Conservation (phyloP, 2,797 vertebrate species). For the Intellagama lesueurii region DNA sequence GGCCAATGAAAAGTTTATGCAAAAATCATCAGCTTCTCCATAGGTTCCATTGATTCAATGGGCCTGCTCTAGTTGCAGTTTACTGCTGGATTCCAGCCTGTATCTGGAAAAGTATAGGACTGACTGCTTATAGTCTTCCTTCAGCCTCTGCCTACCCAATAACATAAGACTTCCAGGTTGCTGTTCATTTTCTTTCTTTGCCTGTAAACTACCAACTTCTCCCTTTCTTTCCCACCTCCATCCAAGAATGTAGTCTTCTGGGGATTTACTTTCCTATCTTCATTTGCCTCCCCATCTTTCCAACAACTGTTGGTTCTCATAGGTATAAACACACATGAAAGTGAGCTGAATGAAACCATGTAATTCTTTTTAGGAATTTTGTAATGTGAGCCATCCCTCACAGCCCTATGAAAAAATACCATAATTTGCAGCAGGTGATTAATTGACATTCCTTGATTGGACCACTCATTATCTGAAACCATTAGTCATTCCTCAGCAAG, state of each 20-base stretch:
- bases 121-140: not conserved
- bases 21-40: not conserved
- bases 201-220: too few species aligned
- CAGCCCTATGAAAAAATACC: not conserved
- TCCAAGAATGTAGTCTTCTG: not conserved
- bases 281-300: not conserved
- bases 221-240: not conserved
- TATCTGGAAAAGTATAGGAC: not conserved
- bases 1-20: not conserved
- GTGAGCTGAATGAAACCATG: not conserved
- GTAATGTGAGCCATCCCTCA: conserved; percentile 5
- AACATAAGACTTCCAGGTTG: too few species aligned
- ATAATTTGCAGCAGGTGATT: conserved; percentile 25
- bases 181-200: too few species aligned
- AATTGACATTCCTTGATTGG: conserved; percentile 31
- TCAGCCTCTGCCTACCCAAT: not conserved
- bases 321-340: conserved; percentile 4
- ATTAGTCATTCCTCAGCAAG: conserved; percentile 30
- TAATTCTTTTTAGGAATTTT: conserved; percentile 12
- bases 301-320: not conserved
- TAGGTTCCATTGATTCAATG: too few species aligned
- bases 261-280: not conserved
- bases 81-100: too few species aligned
- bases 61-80: too few species aligned
- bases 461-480: conserved; percentile 10